phyloP scores from a whole-genome alignment of 2,888 invertebrate genomes.

The Tetropium fuscum region DNA sequence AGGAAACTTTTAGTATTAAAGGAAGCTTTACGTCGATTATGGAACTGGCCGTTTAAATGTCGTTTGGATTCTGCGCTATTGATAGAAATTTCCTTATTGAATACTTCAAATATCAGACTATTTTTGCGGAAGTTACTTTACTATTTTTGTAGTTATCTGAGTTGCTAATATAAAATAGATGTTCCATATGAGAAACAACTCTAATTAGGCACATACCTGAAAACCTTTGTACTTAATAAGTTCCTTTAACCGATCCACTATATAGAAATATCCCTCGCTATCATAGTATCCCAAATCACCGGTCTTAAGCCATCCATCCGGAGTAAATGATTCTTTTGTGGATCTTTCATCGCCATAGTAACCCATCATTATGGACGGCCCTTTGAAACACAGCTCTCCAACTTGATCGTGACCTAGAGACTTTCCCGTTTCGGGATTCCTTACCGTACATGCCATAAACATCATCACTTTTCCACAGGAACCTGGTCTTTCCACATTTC shows the following conservation, averaged over 20 bases:
- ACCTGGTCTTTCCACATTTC: slow-evolving; percentile 66
- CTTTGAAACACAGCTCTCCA: slow-evolving; percentile 87
- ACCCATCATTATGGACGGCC: slow-evolving; percentile 75
- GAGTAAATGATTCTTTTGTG: slow-evolving; percentile 74
- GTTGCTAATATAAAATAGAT: too few relatives aligned
- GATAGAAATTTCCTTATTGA: too few relatives aligned
- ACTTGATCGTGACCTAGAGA: slow-evolving; percentile 72
- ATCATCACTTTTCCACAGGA: slow-evolving; percentile 75
- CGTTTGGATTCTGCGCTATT: too few relatives aligned
- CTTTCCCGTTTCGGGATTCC: slow-evolving; percentile 73
- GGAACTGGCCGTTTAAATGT: too few relatives aligned
- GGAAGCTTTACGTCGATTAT: too few relatives aligned
- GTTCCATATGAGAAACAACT: too few relatives aligned
- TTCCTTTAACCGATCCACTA: slow-evolving; percentile 89
- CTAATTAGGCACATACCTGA: too few relatives aligned
- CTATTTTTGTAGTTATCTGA: too few relatives aligned
- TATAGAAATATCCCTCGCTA: slow-evolving; percentile 79
- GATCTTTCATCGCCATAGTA: slow-evolving; percentile 79
- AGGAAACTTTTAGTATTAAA: too few relatives aligned
- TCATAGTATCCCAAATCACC: slow-evolving; percentile 90
- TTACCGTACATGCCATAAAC: slow-evolving; percentile 73
- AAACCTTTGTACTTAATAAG: slow-evolving; percentile 92
- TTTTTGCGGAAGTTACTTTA: too few relatives aligned
- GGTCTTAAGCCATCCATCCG: slow-evolving; percentile 81
- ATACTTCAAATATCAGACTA: too few relatives aligned